phyloP scores from a whole-genome alignment of 2,888 invertebrate genomes.

The Nysson spinosus region DNA sequence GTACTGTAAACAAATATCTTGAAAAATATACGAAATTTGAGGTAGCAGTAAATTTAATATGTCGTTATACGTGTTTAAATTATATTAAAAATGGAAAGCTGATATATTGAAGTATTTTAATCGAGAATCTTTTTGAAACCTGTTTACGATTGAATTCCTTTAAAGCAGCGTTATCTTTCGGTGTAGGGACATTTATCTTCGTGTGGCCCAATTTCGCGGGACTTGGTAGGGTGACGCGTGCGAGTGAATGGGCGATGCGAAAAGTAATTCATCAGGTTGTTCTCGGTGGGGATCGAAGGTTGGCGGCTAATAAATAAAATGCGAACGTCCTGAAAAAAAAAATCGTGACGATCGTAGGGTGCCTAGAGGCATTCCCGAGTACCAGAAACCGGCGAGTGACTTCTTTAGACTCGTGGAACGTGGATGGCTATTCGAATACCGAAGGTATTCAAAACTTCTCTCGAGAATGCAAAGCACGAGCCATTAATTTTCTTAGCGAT shows the following conservation, averaged over 20 bases:
- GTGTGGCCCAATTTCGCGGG: constrained; percentile 20
- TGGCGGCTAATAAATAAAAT: constrained; percentile 39
- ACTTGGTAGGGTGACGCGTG: constrained; percentile 27
- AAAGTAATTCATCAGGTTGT: constrained; percentile 38
- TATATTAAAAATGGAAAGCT: too few relatives aligned
- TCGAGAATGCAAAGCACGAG: constrained; percentile 56
- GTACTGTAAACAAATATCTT: too few relatives aligned
- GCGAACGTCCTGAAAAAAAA: constrained; percentile 27
- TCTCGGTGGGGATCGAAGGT: constrained; percentile 13
- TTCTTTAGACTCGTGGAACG: constrained; percentile 34
- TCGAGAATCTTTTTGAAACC: too few relatives aligned
- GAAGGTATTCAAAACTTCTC: constrained; percentile 56
- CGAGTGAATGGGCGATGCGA: constrained; percentile 17
- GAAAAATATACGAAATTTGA: too few relatives aligned
- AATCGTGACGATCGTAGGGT: constrained; percentile 25
- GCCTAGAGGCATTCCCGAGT: constrained; percentile 3
- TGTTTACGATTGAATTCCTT: too few relatives aligned
- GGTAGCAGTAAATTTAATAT: too few relatives aligned
- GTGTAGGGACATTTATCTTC: background rate
- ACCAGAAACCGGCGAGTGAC: constrained; percentile 14
- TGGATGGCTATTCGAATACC: constrained; percentile 33
- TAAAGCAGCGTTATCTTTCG: constrained; percentile 1
- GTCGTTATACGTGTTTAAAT: too few relatives aligned
- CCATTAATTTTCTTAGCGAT: constrained; percentile 63
- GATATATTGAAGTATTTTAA: too few relatives aligned